These are phyloP conservation scores for Ommatoiulus sabulosus DNA, from an alignment of 2,888 invertebrate species.

Conservation along the genomic window DNA sequence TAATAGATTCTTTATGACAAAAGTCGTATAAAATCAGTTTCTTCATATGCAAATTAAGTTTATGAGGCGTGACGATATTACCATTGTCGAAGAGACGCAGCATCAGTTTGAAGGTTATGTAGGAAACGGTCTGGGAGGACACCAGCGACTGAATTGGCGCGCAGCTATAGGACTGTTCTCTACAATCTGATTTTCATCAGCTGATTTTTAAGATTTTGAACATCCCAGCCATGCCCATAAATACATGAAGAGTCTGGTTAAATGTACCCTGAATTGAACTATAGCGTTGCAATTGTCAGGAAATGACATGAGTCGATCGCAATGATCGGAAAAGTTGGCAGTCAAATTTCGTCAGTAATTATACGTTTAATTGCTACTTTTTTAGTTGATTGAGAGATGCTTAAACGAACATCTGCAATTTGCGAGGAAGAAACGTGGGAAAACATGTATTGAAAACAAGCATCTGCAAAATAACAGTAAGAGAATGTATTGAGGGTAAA, in stretches of 20 bases:
- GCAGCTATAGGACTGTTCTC: neutral
- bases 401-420: too few species aligned
- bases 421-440: too few species aligned
- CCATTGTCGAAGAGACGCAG: conserved; percentile 17
- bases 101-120: conserved; percentile 16
- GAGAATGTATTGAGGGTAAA: too few species aligned
- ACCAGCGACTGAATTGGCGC: neutral
- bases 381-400: too few species aligned
- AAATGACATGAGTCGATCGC: neutral
- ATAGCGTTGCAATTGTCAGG: neutral
- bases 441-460: too few species aligned
- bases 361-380: neutral
- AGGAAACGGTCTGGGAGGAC: conserved; percentile 27
- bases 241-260: neutral
- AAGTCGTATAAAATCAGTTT: conserved; percentile 43
- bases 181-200: neutral
- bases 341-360: neutral
- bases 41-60: conserved; percentile 43
- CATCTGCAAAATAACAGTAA: too few species aligned
- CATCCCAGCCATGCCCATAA: neutral
- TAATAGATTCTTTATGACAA: conserved; percentile 43
- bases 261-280: neutral
- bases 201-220: neutral
- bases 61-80: conserved; percentile 43
- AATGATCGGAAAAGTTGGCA: neutral